Base-by-base conservation (phyloP, 2,797 vertebrate genomes). In the Telmatherina bonti region DNA sequence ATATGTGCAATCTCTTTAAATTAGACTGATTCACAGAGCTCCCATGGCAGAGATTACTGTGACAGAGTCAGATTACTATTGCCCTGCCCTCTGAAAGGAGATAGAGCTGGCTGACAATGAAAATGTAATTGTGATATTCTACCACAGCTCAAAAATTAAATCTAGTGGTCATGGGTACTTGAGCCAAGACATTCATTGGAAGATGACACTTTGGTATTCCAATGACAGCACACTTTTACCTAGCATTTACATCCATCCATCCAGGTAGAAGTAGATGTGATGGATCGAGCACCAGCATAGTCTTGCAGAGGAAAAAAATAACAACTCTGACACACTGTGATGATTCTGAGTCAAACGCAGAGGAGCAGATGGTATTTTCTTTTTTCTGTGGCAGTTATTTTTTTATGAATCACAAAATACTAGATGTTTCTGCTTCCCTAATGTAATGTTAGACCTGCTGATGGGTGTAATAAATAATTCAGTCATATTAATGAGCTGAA, bases 121-220 rank as follows among this genome's bases (percentile, higher is more conserved):
- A 72, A 84, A 83, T 63, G 68, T 79, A 78, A 84, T 82, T 80
- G 80, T 78, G 76, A 87, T 88, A 82, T 84, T 88, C 74, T 43
- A 66, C 59, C 43, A 74, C 85, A 82, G 60, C 88, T 81, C 89
- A n/a, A 61, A 83, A 71, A 84, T 73, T 35, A 83, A 82, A 85
- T 84, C 68, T 36, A 65, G 30, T 59, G 76, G 76, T 80, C 56
- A 64, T 24, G 1, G 52, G 26, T 38, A 63, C 55, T 62, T 55
- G 51, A 82, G 65, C 64, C 57, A 31, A 7, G 51, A 57, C 52
- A 60, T 78, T 61, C 13, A 67, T 74, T 65, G 54, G 20, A 78
- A 66, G 64, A 72, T 62, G 72, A 74, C 72, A 61, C 56, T 54
- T 74, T 62, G 30, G 49, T 65, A 51, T 58, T 62, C 30, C 55